Conservation (phyloP, 2,113 vertebrate genomes). For the Plecturocebus donacophilus region DNA sequence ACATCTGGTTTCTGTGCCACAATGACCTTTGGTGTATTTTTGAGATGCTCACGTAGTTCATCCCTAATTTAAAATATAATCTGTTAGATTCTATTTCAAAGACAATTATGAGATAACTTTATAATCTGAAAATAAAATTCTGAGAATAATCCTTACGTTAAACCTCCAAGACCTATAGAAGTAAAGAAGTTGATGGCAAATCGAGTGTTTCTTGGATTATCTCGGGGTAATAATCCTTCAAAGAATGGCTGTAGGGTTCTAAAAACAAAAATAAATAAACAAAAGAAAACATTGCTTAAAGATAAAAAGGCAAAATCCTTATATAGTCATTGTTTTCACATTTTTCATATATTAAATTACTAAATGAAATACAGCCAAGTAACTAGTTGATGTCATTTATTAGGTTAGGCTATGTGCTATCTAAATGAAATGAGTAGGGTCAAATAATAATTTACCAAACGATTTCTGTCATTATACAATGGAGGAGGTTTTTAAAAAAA, state of each 20-base stretch:
- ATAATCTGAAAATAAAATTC: conserved; percentile 37
- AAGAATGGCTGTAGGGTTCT: conserved; percentile 97
- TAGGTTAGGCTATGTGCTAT: background rate
- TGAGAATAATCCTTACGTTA: conserved; percentile 90
- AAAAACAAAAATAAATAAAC: conserved; percentile 62
- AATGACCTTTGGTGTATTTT: conserved; percentile 98
- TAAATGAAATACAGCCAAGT: conserved; percentile 6
- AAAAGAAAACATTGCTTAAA: background rate
- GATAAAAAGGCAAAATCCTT: conserved; percentile 19
- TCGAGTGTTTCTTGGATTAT: conserved; percentile 98
- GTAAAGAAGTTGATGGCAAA: conserved; percentile 99
- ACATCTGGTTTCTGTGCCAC: conserved; percentile 97
- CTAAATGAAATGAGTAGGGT: conserved; percentile 1
- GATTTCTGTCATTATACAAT: background rate
- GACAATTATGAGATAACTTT: background rate
- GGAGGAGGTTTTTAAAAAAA: background rate
- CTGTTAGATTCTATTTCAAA: conserved; percentile 25
- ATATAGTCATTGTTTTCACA: background rate
- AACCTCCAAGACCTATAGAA: conserved; percentile 97
- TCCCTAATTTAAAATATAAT: conserved; percentile 86
- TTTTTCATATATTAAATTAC: background rate
- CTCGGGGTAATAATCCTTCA: conserved; percentile 96
- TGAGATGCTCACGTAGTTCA: conserved; percentile 96
- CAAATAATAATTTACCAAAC: background rate
- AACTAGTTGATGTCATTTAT: conserved; percentile 13